Evolutionary conservation across 2,797 vertebrate genomes (phyloP).

Genomic region (Capromys pilorides): DNA sequence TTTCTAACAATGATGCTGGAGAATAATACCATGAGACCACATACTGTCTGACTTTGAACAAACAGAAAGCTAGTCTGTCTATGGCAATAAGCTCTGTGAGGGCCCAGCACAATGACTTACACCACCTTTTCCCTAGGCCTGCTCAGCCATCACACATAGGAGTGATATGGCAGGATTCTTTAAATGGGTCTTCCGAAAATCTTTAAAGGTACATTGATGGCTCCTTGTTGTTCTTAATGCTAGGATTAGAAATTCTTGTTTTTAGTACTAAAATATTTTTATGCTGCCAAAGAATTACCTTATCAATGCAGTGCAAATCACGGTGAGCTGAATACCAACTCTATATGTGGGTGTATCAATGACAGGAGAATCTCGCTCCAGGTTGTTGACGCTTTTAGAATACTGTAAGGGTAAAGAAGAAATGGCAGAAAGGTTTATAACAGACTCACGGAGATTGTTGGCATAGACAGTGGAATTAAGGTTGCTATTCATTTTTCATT

Average conservation of each 20-base stretch:
- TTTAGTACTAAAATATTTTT: slow-evolving; percentile 63
- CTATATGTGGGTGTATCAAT: neutral
- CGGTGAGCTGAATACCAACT: slow-evolving; percentile 25
- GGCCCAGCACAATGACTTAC: neutral
- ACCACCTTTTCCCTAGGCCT: neutral
- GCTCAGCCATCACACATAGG: neutral
- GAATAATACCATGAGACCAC: neutral
- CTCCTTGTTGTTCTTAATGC: slow-evolving; percentile 51
- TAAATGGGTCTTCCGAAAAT: slow-evolving; percentile 49
- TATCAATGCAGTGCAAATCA: slow-evolving; percentile 63
- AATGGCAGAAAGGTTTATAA: slow-evolving; percentile 38
- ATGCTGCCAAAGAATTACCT: slow-evolving; percentile 57
- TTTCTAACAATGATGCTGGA: neutral
- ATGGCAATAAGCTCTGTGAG: neutral
- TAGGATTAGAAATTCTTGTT: slow-evolving; percentile 4
- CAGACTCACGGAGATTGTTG: neutral
- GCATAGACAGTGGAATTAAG: neutral
- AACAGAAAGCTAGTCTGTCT: slow-evolving; percentile 47
- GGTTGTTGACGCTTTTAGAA: slow-evolving; percentile 43
- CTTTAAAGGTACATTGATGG: slow-evolving; percentile 41
- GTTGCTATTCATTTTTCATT: slow-evolving; percentile 50
- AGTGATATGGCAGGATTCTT: neutral
- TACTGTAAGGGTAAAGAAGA: slow-evolving; percentile 37
- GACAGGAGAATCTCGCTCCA: slow-evolving; percentile 23
- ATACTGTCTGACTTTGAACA: slow-evolving; percentile 17